Evolutionary conservation across 2,888 invertebrate genomes (phyloP).

Genomic region (Parasteatoda lunata): DNA sequence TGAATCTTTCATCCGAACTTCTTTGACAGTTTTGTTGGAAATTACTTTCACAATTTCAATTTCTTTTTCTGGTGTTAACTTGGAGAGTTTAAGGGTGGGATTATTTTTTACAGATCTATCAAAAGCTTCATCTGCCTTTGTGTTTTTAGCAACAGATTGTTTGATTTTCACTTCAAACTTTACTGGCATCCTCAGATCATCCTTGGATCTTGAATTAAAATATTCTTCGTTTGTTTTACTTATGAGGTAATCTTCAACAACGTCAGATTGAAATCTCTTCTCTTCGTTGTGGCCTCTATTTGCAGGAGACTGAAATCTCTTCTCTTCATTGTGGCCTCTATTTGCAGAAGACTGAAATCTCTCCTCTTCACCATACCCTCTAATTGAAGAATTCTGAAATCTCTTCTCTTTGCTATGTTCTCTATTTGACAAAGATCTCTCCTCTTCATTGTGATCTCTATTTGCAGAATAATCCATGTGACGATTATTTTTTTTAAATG

Average conservation of each 20-base stretch:
- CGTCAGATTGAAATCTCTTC: background rate
- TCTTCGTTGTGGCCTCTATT: background rate
- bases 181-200: slow-evolving; percentile 29
- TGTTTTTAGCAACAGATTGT: slow-evolving; percentile 18
- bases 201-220: background rate
- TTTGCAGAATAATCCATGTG: background rate
- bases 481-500: background rate
- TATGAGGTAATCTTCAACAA: background rate
- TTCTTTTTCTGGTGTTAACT: slow-evolving; percentile 27
- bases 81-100: slow-evolving; percentile 13
- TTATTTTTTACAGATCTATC: background rate
- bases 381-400: background rate
- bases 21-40: too few relatives aligned
- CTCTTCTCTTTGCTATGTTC: background rate
- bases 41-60: too few relatives aligned
- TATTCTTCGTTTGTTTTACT: background rate
- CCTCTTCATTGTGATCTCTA: background rate
- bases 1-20: too few relatives aligned
- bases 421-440: background rate
- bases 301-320: background rate
- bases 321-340: background rate
- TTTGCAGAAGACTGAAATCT: background rate
- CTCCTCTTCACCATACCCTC: background rate
- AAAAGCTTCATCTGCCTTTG: slow-evolving; percentile 33
- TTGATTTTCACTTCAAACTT: slow-evolving; percentile 43